These are phyloP conservation scores for Phylloscopus whistleri DNA, from an alignment of 2,113 vertebrate genomes.

Conservation along the genomic window DNA sequence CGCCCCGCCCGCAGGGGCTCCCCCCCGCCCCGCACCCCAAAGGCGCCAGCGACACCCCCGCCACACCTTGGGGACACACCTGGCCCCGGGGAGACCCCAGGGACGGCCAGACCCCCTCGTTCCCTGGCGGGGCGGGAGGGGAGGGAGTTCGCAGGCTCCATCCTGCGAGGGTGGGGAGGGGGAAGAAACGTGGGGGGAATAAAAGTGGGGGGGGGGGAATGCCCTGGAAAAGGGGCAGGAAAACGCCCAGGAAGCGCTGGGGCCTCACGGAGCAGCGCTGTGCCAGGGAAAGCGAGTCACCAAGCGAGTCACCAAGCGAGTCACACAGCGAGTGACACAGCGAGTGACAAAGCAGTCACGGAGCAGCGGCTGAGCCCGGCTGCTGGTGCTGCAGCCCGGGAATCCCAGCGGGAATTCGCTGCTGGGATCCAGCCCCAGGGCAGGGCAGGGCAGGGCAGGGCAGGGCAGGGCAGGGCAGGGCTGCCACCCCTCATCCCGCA, in stretches of 20 bases:
- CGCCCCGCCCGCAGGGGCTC: neutral
- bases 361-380: neutral
- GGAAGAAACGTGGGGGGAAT: fast-evolving
- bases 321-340: neutral
- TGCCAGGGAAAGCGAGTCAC: neutral
- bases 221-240: neutral
- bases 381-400: neutral
- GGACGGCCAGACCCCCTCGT: fast-evolving
- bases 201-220: neutral
- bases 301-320: neutral
- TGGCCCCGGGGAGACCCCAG: fast-evolving
- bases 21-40: neutral
- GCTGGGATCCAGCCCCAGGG: fast-evolving
- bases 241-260: neutral
- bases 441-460: neutral
- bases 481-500: neutral
- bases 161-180: too few species aligned
- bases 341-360: neutral
- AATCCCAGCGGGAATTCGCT: neutral
- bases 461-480: neutral
- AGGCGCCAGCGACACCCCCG: neutral
- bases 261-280: neutral
- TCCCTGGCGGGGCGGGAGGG: fast-evolving
- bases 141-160: neutral
- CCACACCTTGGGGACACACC: fast-evolving